Conservation (phyloP, 2,113 vertebrate species). For the Chunga burmeisteri region DNA sequence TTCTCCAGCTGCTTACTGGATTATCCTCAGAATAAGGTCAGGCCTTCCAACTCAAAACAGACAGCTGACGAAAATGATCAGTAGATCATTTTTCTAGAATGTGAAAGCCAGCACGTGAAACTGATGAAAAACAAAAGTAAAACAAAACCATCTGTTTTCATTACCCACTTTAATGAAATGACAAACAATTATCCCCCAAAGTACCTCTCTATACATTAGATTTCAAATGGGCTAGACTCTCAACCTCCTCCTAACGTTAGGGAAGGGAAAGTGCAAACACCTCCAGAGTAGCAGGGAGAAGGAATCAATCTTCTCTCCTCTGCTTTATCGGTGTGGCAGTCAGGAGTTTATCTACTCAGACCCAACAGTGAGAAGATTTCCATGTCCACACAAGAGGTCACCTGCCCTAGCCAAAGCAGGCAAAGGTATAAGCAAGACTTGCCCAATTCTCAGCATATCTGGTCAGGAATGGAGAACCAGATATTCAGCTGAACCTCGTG, state of each 20-base stretch:
- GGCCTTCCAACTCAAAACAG: not conserved
- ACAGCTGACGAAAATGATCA: not conserved
- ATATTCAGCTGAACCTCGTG: not conserved
- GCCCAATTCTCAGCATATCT: not conserved
- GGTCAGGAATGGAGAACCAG: not conserved
- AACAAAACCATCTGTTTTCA: not conserved
- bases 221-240: not conserved
- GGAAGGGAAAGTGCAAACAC: not conserved
- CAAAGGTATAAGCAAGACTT: not conserved
- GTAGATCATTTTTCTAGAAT: not conserved
- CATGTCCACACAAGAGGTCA: not conserved
- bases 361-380: not conserved
- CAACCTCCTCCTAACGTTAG: fast-evolving
- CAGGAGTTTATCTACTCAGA: not conserved
- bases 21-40: not conserved
- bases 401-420: not conserved
- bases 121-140: not conserved
- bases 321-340: not conserved
- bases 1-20: not conserved
- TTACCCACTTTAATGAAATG: not conserved
- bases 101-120: not conserved
- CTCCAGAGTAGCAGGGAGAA: not conserved
- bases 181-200: not conserved
- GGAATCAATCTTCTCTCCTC: not conserved
- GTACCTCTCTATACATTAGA: not conserved